Conservation (phyloP, 2,888 invertebrate genomes). For the Drosophila monieri region DNA sequence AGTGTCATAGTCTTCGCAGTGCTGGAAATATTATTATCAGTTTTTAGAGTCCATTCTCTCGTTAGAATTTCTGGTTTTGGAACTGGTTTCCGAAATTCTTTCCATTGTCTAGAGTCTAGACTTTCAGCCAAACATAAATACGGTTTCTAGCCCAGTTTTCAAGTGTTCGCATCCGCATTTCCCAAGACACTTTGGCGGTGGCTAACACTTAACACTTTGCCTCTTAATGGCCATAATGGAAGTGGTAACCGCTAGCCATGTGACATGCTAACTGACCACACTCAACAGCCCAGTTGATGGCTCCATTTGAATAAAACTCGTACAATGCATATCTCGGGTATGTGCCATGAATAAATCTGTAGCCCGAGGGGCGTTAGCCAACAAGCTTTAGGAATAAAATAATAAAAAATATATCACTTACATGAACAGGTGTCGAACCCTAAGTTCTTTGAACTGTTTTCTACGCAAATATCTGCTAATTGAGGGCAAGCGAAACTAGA, state of each 20-base stretch:
- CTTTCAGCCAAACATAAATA: neutral
- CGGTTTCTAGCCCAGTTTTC: no score
- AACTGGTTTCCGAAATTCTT: neutral
- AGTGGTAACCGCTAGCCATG: constrained; percentile 12
- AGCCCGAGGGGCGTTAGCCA: constrained; percentile 1
- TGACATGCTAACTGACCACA: constrained; percentile 40
- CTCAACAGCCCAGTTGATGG: constrained; percentile 21
- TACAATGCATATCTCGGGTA: neutral
- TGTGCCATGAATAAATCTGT: constrained; percentile 17
- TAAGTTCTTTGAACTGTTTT: neutral
- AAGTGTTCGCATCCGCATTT: constrained; percentile 20
- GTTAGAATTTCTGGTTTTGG: neutral
- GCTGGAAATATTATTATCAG: no score
- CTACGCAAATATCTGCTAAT: constrained; percentile 44
- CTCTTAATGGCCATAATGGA: neutral
- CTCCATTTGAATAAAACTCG: constrained; percentile 17
- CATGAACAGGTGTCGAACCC: constrained; percentile 3
- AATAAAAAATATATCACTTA: constrained; percentile 1
- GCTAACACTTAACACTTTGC: constrained; percentile 18
- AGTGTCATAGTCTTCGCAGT: no score
- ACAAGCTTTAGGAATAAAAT: neutral
- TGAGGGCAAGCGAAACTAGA: constrained; percentile 35
- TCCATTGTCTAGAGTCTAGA: neutral
- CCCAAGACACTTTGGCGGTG: neutral
- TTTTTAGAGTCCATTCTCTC: no score